phyloP scores from a whole-genome alignment of 2,888 invertebrate species.

The Spisula subtruncata region DNA sequence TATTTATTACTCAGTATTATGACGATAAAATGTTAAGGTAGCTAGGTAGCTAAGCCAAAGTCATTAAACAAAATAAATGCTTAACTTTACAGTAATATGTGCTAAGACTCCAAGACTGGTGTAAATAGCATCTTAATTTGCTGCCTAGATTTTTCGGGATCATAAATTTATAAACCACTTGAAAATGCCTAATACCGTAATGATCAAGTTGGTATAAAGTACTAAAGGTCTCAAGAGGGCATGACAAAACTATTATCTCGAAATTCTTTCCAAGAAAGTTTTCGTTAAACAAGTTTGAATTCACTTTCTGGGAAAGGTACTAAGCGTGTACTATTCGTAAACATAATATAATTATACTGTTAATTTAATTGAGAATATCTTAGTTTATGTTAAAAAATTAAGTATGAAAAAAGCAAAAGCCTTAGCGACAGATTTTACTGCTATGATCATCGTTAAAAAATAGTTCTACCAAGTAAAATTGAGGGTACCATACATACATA shows the following conservation, averaged over 20 bases:
- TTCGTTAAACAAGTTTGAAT: background rate
- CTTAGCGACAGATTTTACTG: background rate
- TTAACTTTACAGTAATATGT: background rate
- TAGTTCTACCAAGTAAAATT: no score
- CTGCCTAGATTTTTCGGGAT: background rate
- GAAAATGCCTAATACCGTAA: background rate
- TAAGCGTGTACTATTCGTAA: no score
- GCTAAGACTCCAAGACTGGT: background rate
- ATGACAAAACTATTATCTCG: conserved; percentile 31
- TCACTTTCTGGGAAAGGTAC: conserved; percentile 3
- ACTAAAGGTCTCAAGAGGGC: conserved; percentile 35
- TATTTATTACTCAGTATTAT: conserved; percentile 3
- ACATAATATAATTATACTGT: background rate
- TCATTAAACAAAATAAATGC: background rate
- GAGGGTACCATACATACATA: no score
- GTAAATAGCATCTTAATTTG: conserved; percentile 1
- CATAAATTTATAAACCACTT: conserved; percentile 38
- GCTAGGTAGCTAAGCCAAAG: background rate
- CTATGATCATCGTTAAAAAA: background rate
- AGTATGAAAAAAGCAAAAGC: background rate
- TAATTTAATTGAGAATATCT: background rate
- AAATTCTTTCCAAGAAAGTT: conserved; percentile 16
- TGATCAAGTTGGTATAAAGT: background rate
- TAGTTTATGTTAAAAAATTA: background rate
- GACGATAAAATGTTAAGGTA: background rate